Base-by-base conservation (phyloP, 2,797 vertebrate genomes). In the Sylvia borin region DNA sequence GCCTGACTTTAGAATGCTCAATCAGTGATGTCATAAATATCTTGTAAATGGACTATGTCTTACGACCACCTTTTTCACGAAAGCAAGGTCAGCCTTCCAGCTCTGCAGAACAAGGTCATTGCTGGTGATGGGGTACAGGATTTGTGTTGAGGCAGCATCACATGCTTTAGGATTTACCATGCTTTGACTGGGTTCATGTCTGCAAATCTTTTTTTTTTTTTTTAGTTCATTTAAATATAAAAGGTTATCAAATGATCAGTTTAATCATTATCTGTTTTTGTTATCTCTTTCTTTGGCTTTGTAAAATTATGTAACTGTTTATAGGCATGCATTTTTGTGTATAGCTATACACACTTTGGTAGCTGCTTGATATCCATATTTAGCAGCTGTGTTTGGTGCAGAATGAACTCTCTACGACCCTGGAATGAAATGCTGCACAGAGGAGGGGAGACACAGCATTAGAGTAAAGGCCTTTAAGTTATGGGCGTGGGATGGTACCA, bases 101-200 rank as follows among this genome's bases (percentile, higher is more conserved):
- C 9, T 76, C 10, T 42, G 20, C 54, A 34, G 48, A 50, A 32
- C 9, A 32, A 50, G 0, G 0, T 42, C 7, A 27, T n/a, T 47
- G 4, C 10, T 64, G 38, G 9, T 61, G 42, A 10, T 2, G 0
- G 7, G 13, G 10, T 65, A 36, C 3, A 57, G 20, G 5, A 9
- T 80, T 72, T 60, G 2, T 54, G 4, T 32, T 53, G 20, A 64
- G 34, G 29, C 79, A 80, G 17, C 1, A 38, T 6, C 5, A 13
- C 3, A 12, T 40, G 3, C 6, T 36, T 8, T 47, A 76, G 16
- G 16, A 61, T 10, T 79, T 38, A 32, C 0, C 4, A 47, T 1
- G 1, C 8, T 87, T 70, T 61, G 1, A 31, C 21, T 70, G 19
- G 7, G 43, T 24, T 85, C 7, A 48, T 8, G 8, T 19, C 36